phyloP scores from a whole-genome alignment of 2,113 vertebrate species.

The Alaudala cheleensis region DNA sequence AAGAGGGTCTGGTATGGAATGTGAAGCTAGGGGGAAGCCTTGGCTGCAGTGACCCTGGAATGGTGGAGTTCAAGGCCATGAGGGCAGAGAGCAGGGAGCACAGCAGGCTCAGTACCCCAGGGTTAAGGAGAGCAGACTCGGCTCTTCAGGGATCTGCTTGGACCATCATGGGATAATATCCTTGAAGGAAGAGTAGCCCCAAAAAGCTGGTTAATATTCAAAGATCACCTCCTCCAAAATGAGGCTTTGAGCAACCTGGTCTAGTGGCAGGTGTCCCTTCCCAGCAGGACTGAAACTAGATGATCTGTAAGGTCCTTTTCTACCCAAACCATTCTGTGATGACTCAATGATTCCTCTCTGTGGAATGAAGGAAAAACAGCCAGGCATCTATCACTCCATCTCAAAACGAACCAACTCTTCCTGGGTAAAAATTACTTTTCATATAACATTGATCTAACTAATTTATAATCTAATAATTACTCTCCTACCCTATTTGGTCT shows the following conservation, averaged over 20 bases:
- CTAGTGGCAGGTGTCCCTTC: not conserved
- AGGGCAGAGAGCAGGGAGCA: not conserved
- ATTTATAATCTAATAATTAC: not conserved
- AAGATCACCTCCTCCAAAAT: not conserved
- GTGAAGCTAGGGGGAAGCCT: not conserved
- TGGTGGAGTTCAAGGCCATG: not conserved
- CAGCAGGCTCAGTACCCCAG: not conserved
- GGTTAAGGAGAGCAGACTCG: not conserved
- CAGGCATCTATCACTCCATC: not conserved
- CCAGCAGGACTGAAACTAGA: not conserved
- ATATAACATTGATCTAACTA: not conserved
- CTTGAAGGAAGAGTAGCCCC: not conserved
- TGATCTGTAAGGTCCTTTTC: not conserved
- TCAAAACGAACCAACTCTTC: not conserved
- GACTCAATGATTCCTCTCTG: not conserved
- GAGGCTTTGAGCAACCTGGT: not conserved
- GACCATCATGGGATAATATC: not conserved
- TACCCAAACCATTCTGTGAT: not conserved
- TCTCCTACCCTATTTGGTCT: not conserved
- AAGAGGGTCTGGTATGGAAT: not conserved
- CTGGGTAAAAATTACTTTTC: not conserved
- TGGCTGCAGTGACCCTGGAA: not conserved
- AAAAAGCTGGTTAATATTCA: not conserved
- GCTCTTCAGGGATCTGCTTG: not conserved
- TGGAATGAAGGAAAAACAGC: not conserved